phyloP scores from a whole-genome alignment of 2,888 invertebrate genomes.

The Napeogenes inachia region DNA sequence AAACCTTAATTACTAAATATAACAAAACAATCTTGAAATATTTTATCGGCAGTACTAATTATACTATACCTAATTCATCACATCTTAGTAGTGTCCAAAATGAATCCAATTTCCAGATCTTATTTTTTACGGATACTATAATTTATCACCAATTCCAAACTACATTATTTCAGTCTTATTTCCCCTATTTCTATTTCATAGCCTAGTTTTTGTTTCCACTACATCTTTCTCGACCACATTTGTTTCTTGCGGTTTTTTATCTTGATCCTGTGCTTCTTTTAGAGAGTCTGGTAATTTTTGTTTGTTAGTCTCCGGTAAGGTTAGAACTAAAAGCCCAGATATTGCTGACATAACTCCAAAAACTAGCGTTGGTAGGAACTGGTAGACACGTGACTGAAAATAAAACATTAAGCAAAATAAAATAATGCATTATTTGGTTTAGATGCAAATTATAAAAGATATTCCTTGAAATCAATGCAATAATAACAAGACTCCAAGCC shows the following conservation, averaged over 20 bases:
- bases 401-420: slow-evolving; percentile 1
- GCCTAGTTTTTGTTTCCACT: slow-evolving; percentile 40
- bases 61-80: no score
- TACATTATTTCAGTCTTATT: slow-evolving; percentile 21
- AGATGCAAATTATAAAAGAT: no score
- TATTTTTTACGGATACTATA: no score
- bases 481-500: no score
- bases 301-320: slow-evolving; percentile 80
- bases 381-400: slow-evolving; percentile 52
- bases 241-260: slow-evolving; percentile 33
- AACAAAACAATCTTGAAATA: no score
- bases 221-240: slow-evolving; percentile 26
- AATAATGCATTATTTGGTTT: not conserved
- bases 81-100: no score
- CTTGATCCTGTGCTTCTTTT: slow-evolving; percentile 75
- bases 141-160: no score
- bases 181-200: slow-evolving; percentile 27
- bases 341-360: slow-evolving; percentile 77
- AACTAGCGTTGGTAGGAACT: slow-evolving; percentile 75
- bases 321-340: slow-evolving; percentile 75
- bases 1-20: no score
- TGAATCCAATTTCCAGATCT: no score
- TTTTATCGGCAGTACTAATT: no score
- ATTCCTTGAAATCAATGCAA: no score
- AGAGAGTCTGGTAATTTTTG: slow-evolving; percentile 78